phyloP scores from a whole-genome alignment of 1,140 invertebrate genomes.

The Papilio dardanus region DNA sequence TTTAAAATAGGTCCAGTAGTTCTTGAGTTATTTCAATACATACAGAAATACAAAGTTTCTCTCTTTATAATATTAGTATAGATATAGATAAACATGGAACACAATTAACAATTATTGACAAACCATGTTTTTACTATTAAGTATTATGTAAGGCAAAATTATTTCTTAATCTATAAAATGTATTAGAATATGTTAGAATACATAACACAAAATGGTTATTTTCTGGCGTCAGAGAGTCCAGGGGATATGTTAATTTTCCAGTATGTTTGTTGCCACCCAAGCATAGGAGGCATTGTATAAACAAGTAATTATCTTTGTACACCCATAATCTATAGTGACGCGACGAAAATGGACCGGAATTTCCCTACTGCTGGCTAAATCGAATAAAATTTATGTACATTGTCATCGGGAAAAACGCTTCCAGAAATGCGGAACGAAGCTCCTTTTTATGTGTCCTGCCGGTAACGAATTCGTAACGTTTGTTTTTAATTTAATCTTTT shows the following conservation, averaged over 20 bases:
- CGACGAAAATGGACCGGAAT: constrained; percentile 22
- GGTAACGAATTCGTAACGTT: too few species aligned
- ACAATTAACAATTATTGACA: neutral
- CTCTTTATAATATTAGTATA: too few species aligned
- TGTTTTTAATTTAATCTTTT: too few species aligned
- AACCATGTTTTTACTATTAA: neutral
- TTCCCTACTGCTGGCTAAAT: neutral
- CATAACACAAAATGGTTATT: constrained; percentile 1
- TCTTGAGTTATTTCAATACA: too few species aligned
- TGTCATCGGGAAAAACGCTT: neutral
- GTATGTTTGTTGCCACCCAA: constrained; percentile 14
- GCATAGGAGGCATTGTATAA: neutral
- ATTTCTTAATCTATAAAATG: neutral
- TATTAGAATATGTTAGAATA: neutral
- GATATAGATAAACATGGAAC: too few species aligned
- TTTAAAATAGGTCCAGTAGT: too few species aligned
- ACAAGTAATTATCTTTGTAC: constrained; percentile 12
- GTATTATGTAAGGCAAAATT: neutral
- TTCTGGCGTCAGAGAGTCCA: constrained; percentile 20
- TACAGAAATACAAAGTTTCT: too few species aligned
- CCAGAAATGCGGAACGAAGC: neutral
- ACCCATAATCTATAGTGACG: constrained; percentile 17
- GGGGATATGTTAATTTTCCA: constrained; percentile 26
- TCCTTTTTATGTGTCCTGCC: too few species aligned
- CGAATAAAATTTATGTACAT: constrained; percentile 12